Conservation (phyloP, 1,140 invertebrate genomes). For the Cydia pomonella region DNA sequence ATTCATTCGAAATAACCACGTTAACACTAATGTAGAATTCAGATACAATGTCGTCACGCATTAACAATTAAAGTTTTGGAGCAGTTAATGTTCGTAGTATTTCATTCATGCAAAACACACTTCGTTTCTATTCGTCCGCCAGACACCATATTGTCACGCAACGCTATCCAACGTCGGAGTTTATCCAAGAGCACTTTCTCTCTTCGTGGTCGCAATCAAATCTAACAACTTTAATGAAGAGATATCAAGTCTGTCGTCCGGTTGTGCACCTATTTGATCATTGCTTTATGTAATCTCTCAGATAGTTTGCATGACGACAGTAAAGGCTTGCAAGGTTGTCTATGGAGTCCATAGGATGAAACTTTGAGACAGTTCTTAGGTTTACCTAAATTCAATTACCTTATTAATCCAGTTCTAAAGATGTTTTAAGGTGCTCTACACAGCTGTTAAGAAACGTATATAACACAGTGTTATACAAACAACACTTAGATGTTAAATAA, state of each 20-base stretch:
- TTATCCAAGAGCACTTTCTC: constrained; percentile 31
- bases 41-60: background rate
- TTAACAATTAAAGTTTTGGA: background rate
- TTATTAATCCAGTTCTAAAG: no score
- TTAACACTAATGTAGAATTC: background rate
- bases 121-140: constrained; percentile 12
- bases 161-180: constrained; percentile 10
- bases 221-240: constrained; percentile 31
- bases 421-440: no score
- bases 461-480: no score
- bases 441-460: no score
- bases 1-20: background rate
- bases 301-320: background rate
- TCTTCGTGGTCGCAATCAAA: constrained; percentile 30
- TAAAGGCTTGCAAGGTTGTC: background rate
- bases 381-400: no score
- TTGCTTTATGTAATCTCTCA: background rate
- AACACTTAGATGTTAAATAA: no score
- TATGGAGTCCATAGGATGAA: no score
- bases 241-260: constrained; percentile 16
- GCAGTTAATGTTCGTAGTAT: constrained; percentile 9
- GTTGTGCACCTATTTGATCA: background rate
- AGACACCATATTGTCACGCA: constrained; percentile 31
- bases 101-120: constrained; percentile 14
- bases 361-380: no score